Evolutionary conservation across 1,140 invertebrate species (phyloP), one percentile per base, ranked within the genome.

Genomic region (Aethina tumida): DNA sequence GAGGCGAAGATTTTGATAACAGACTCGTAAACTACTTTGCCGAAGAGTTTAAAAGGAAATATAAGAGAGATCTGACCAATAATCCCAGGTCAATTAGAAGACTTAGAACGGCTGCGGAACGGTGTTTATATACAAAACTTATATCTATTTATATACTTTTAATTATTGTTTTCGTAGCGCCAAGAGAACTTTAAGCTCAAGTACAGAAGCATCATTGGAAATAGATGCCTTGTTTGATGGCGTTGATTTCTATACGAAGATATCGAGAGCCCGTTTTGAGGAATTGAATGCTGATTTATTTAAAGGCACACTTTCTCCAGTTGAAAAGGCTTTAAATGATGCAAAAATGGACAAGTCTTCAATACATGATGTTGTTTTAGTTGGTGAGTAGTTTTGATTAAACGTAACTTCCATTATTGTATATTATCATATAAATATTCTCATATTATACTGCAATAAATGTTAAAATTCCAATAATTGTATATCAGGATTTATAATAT

Each of bases 61-160:
- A 59, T 43, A 64, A 62, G 17, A 68, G 60, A 30, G 67, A 74
- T 44, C 47, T 71, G 27, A 60, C 50, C 19, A 42, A 26, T 0
- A 66, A 71, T 39, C 47, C 62, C 0, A 57, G 65, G 37, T 58
- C 67, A 29, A 34, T 87, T 7, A 64, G 83, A 28, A 66, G 82
- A 25, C 60, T 89, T 17, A 70, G 82, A 52, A 83, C 76, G 0
- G 83, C 84, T 5, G 84, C 82, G 45, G 86, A 90, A 60, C n/a
- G n/a, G n/a, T n/a, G n/a, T n/a, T n/a, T n/a, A n/a, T n/a, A n/a
- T n/a, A n/a, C n/a, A n/a, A n/a, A n/a, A n/a, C n/a, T n/a, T n/a
- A n/a, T n/a, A n/a, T n/a, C n/a, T n/a, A n/a, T n/a, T n/a, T n/a
- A n/a, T n/a, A n/a, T n/a, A n/a, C n/a, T n/a, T n/a, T n/a, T n/a